Percentiles rank a stretch among this genome's conserved stretches.
phyloP scores from a whole-genome alignment of 2,113 vertebrate species.

The Pelecanoides urinatrix region DNA sequence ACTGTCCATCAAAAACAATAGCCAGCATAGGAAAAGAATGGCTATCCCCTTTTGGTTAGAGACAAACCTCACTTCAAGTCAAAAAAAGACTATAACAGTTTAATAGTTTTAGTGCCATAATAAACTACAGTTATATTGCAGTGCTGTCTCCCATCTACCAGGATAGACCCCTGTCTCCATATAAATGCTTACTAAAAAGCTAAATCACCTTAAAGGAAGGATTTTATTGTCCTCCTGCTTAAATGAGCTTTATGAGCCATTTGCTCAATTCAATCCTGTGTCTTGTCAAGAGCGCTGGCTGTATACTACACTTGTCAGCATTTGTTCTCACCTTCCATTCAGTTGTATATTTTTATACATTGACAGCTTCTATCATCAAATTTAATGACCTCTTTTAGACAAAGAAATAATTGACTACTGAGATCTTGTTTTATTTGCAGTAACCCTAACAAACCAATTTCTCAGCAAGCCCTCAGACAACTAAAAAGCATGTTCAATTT shows the following conservation, averaged over 20 bases:
- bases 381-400: constrained; percentile 54
- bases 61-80: background rate
- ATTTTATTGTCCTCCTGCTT: constrained; percentile 57
- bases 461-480: background rate
- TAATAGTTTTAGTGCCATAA: constrained; percentile 35
- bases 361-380: constrained; percentile 65
- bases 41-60: background rate
- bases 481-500: background rate
- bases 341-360: constrained; percentile 35
- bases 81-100: background rate
- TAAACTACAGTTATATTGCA: constrained; percentile 52
- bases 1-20: background rate
- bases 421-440: constrained; percentile 40
- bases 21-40: background rate
- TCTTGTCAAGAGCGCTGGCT: constrained; percentile 21
- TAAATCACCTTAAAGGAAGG: constrained; percentile 34
- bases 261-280: constrained; percentile 33
- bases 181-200: constrained; percentile 48
- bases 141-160: background rate
- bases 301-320: background rate
- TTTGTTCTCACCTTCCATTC: constrained; percentile 56
- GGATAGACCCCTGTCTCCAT: constrained; percentile 5
- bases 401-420: constrained; percentile 48
- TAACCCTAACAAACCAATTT: constrained; percentile 14
- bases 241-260: constrained; percentile 56